A percentile compares a stretch with the other conserved stretches of the same genome.
These are phyloP conservation scores for Potorous gilbertii DNA, from an alignment of 2,797 vertebrate species.

Conservation along the genomic window DNA sequence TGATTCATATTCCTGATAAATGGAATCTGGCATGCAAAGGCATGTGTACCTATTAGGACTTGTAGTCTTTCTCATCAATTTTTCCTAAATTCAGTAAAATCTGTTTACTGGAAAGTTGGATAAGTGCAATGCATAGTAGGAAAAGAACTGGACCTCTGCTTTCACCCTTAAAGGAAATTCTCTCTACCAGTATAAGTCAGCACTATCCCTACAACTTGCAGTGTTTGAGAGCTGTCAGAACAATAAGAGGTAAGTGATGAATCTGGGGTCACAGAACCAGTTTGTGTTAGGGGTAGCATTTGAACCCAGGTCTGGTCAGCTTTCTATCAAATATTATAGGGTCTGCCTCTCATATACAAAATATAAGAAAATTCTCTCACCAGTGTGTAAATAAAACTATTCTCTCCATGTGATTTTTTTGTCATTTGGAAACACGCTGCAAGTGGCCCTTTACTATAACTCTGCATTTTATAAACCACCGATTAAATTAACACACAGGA, in stretches of 20 bases:
- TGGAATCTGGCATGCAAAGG: slow-evolving; percentile 1
- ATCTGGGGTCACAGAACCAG: not conserved
- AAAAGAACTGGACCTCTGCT: not conserved
- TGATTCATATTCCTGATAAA: not conserved
- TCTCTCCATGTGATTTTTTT: not conserved
- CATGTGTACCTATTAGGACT: slow-evolving; percentile 11
- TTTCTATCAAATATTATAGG: not conserved
- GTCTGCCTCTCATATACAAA: not conserved
- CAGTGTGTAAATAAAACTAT: not conserved
- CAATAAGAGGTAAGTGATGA: not conserved
- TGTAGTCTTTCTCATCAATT: not conserved
- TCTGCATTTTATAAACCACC: not conserved
- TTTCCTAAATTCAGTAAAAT: slow-evolving; percentile 6
- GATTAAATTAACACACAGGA: not conserved
- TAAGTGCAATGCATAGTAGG: not conserved
- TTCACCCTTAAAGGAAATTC: not conserved
- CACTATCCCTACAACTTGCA: not conserved
- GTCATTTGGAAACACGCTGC: slow-evolving; percentile 6
- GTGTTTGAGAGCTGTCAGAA: not conserved
- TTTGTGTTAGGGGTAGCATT: not conserved
- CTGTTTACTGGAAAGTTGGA: slow-evolving; percentile 24
- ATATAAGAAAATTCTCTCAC: not conserved
- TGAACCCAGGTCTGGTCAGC: not conserved
- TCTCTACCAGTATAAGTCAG: not conserved
- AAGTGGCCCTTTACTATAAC: not conserved